Evolutionary conservation across 2,113 vertebrate genomes (phyloP).

Genomic region (Progne subis): DNA sequence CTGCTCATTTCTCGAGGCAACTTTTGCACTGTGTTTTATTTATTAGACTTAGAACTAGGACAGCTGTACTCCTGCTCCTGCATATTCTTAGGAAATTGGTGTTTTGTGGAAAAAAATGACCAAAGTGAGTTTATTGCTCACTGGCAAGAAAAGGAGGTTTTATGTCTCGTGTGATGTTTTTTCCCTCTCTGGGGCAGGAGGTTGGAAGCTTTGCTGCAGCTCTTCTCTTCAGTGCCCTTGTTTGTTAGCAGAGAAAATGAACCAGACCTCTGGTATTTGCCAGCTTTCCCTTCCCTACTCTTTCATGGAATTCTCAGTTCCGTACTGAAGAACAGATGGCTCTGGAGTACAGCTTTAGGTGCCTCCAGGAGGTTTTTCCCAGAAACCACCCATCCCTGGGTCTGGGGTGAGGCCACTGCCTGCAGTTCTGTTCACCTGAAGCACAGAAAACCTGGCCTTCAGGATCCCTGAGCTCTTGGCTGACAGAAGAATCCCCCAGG

Average conservation of each 20-base stretch:
- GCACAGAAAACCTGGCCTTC: background rate
- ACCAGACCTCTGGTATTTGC: background rate
- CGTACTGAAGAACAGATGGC: background rate
- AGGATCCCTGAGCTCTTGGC: background rate
- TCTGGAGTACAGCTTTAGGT: background rate
- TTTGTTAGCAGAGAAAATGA: background rate
- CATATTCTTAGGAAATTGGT: background rate
- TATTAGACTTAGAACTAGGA: background rate
- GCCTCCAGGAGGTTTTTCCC: background rate
- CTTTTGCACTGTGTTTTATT: background rate
- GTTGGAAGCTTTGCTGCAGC: background rate
- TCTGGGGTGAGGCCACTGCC: background rate
- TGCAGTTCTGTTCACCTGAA: background rate
- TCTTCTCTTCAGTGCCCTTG: background rate
- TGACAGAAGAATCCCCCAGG: background rate
- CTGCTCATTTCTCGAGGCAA: background rate
- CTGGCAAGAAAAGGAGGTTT: background rate
- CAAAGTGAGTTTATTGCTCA: background rate
- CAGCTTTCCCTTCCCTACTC: background rate
- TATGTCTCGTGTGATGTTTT: background rate
- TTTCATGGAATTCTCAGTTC: background rate
- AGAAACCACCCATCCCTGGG: background rate
- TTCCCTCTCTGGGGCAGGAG: background rate
- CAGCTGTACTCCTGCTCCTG: background rate
- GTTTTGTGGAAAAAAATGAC: background rate